Evolutionary conservation across 2,113 vertebrate species (phyloP).

Genomic region (Micromys minutus): DNA sequence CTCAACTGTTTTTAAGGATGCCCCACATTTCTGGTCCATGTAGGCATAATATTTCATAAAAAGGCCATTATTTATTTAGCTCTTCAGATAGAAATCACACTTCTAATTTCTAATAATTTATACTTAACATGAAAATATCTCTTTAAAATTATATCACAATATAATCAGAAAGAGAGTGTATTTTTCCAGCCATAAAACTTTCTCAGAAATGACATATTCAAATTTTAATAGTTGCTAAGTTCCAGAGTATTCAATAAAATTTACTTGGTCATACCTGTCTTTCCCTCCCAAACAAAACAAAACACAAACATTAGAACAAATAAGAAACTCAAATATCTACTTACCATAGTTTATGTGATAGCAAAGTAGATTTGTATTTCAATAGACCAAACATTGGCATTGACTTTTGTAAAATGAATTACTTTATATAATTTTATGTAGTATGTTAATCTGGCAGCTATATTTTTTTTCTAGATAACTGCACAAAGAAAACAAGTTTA

Average conservation of each 20-base stretch:
- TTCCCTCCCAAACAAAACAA: neutral
- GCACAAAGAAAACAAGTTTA: too few relatives aligned
- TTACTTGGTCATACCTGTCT: neutral
- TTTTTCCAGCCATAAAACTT: neutral
- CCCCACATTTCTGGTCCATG: neutral
- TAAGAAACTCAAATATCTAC: neutral
- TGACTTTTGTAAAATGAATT: too few relatives aligned
- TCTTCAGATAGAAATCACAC: neutral
- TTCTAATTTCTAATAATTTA: neutral
- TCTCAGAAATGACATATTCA: neutral
- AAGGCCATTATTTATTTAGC: neutral
- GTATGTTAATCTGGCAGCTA: too few relatives aligned
- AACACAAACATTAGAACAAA: neutral
- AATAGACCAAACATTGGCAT: neutral
- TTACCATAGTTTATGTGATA: neutral
- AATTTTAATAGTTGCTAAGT: neutral
- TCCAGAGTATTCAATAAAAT: neutral
- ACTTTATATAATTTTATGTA: too few relatives aligned
- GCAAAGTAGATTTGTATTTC: neutral
- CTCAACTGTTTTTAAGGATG: neutral
- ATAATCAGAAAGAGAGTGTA: neutral
- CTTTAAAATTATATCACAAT: neutral
- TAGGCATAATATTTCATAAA: neutral
- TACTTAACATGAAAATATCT: neutral
- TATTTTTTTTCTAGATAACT: too few relatives aligned